These are phyloP conservation scores for Harpagoxenus sublaevis DNA, from an alignment of 2,888 invertebrate species.

Conservation along the genomic window DNA sequence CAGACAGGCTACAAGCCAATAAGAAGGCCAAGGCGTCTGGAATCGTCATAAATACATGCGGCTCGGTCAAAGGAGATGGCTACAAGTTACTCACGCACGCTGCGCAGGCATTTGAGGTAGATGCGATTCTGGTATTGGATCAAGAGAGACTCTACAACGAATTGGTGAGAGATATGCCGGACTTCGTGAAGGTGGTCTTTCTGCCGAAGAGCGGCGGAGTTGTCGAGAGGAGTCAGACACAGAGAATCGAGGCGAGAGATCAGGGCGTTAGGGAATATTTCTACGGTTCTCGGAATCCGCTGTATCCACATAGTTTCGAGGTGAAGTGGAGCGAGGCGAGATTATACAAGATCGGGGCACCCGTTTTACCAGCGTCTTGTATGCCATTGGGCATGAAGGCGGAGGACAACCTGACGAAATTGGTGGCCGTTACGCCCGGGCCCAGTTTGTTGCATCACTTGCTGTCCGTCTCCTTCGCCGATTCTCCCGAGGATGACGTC, in stretches of 20 bases:
- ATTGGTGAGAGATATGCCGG: slow-evolving; percentile 96
- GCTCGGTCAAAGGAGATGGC: slow-evolving; percentile 97
- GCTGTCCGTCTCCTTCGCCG: slow-evolving; percentile 95
- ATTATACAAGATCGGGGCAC: slow-evolving; percentile 97
- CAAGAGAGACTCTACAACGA: slow-evolving; percentile 98
- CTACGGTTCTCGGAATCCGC: slow-evolving; percentile 94
- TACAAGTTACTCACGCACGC: slow-evolving; percentile 95
- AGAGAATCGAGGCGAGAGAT: slow-evolving; percentile 92
- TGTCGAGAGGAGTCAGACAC: slow-evolving; percentile 93
- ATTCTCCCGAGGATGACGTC: slow-evolving; percentile 93
- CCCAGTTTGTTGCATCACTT: slow-evolving; percentile 94
- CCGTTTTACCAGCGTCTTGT: slow-evolving; percentile 97
- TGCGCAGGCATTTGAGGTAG: slow-evolving; percentile 97
- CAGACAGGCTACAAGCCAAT: slow-evolving; percentile 94
- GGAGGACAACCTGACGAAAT: slow-evolving; percentile 96
- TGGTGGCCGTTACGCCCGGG: slow-evolving; percentile 93
- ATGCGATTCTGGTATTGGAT: slow-evolving; percentile 97
- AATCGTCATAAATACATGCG: slow-evolving; percentile 98
- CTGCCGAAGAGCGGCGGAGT: slow-evolving; percentile 99
- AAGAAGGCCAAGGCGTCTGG: slow-evolving; percentile 96
- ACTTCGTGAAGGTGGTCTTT: slow-evolving; percentile 96
- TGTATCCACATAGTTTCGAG: slow-evolving; percentile 98
- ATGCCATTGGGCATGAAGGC: slow-evolving; percentile 98
- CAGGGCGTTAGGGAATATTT: slow-evolving; percentile 96
- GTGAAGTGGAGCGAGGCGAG: slow-evolving; percentile 96